These are phyloP conservation scores for Reticulitermes speratus DNA, from an alignment of 1,140 invertebrate species.

Conservation along the genomic window DNA sequence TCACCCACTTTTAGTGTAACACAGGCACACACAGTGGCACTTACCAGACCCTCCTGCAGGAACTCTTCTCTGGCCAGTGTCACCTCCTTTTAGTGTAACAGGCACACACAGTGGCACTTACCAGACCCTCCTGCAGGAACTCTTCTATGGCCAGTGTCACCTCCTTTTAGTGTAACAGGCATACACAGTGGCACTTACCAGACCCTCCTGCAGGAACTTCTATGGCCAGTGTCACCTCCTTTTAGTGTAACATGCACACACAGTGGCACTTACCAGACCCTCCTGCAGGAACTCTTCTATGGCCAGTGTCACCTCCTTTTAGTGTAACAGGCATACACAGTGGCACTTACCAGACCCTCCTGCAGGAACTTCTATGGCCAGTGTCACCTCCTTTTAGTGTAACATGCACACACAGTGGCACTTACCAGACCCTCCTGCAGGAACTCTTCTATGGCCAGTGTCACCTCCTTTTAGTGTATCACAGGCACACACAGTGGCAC, in stretches of 20 bases:
- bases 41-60: slow-evolving; percentile 68
- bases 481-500: slow-evolving; percentile 34
- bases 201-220: slow-evolving; percentile 69
- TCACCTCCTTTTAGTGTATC: too few species aligned
- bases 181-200: slow-evolving; percentile 53
- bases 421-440: slow-evolving; percentile 68
- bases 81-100: slow-evolving; percentile 53
- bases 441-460: slow-evolving; percentile 62
- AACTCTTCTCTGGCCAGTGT: slow-evolving; percentile 71
- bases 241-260: slow-evolving; percentile 33
- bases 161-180: slow-evolving; percentile 47
- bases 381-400: slow-evolving; percentile 59
- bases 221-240: slow-evolving; percentile 67
- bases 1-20: slow-evolving; percentile 56
- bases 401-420: slow-evolving; percentile 16
- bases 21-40: slow-evolving; percentile 34
- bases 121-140: slow-evolving; percentile 68
- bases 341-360: slow-evolving; percentile 62
- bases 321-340: too few species aligned
- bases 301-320: slow-evolving; percentile 64
- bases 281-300: slow-evolving; percentile 71
- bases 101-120: slow-evolving; percentile 44
- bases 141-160: slow-evolving; percentile 71
- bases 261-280: slow-evolving; percentile 58
- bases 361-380: slow-evolving; percentile 70